Base-by-base conservation (phyloP, 2,797 vertebrate species). In the Brotula barbata region DNA sequence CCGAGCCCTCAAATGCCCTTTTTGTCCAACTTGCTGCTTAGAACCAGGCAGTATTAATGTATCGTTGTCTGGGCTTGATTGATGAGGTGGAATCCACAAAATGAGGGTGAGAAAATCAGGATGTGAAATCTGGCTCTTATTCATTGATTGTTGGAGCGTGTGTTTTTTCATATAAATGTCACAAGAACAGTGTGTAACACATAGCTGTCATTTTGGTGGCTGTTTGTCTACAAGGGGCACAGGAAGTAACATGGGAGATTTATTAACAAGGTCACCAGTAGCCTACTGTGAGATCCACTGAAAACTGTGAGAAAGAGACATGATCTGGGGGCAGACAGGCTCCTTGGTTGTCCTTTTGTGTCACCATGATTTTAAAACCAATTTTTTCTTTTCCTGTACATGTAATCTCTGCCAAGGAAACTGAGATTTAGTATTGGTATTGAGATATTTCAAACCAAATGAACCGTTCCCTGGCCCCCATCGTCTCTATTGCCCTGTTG, bases 221-320 rank as follows among this genome's bases (percentile, higher is more conserved):
- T 78, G 58, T 73, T 75, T 72, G 72, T 77, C 66, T 2, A 16
- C 73, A 22, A 6, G 36, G 43, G 37, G 47, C 59, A 37, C 12
- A 64, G 50, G 25, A 55, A 52, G 23, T 58, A 74, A 62, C 57
- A 66, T 42, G 59, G 36, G 36, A 62, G 49, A 17, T 65, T 62
- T 72, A 69, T 83, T 73, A 64, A 45, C 68, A 84, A 86, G 73
- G 81, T 85, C 74, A 80, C 67, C 39, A 56, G 51, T 62, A 1
- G 12, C 39, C 36, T 45, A 11, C 61, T 62, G 23, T 58, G 41
- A 51, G 15, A 23, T 65, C 49, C 58, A 62, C 40, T 74, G 21
- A 56, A 23, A 64, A 21, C 20, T 11, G 3, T n/a, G 16, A 59
- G 23, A 62, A 20, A 39, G 6, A 61, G 37, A 58, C 46, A 3